Conservation (phyloP, 2,797 vertebrate species). For the Pseudomugil tenellus region DNA sequence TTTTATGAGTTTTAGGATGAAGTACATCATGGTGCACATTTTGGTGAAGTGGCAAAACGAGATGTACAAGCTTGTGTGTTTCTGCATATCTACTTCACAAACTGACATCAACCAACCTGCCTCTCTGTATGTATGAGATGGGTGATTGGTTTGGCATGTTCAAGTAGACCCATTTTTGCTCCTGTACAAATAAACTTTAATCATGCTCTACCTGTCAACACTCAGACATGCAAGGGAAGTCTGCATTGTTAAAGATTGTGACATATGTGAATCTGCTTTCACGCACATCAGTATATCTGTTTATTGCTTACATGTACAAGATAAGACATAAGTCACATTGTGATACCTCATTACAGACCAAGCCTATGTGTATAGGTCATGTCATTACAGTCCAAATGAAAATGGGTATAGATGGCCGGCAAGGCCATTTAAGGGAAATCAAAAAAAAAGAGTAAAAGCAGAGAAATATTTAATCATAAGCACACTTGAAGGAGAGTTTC, state of each 20-base stretch:
- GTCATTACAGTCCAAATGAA: conserved; percentile 57
- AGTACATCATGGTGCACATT: conserved; percentile 9
- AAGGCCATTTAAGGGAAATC: conserved; percentile 42
- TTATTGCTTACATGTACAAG: conserved; percentile 41
- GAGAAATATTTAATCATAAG: conserved; percentile 65
- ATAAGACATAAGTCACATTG: conserved; percentile 53
- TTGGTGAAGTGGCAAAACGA: conserved; percentile 11
- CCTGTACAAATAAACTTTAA: conserved; percentile 48
- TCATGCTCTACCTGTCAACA: conserved; percentile 58
- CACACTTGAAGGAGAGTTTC: conserved; percentile 60
- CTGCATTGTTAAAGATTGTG: conserved; percentile 10
- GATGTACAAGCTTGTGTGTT: conserved; percentile 7
- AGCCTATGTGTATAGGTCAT: conserved; percentile 35
- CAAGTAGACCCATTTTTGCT: conserved; percentile 46
- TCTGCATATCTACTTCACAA: conserved; percentile 10
- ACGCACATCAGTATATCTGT: conserved; percentile 17
- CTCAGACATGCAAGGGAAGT: conserved; percentile 13
- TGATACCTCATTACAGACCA: conserved; percentile 50
- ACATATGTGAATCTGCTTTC: conserved; percentile 19
- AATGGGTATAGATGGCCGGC: conserved; percentile 51
- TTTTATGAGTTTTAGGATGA: not conserved
- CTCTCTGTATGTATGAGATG: conserved; percentile 60
- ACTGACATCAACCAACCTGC: conserved; percentile 54
- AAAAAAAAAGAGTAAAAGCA: conserved; percentile 24
- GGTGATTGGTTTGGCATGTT: conserved; percentile 55